These are phyloP conservation scores for Oeneis ivallda DNA, from an alignment of 2,888 invertebrate species.

Conservation along the genomic window DNA sequence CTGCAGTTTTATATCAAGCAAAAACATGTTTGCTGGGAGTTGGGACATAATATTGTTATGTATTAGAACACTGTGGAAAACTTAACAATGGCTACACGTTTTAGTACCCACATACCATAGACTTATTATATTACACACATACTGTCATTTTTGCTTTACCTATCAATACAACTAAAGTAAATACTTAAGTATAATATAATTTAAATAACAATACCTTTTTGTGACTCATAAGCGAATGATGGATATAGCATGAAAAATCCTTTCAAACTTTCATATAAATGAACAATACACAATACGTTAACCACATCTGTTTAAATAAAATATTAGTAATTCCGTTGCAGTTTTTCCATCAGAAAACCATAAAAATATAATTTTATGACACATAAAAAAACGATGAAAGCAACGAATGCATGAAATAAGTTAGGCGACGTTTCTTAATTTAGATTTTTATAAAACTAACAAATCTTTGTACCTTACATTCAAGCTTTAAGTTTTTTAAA, in stretches of 20 bases:
- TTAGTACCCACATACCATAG: not conserved
- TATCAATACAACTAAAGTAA: not conserved
- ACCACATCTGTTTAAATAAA: conserved; percentile 12
- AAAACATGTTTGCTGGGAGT: no score
- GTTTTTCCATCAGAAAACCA: conserved; percentile 13
- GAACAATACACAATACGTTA: conserved; percentile 2
- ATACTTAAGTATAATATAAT: not conserved
- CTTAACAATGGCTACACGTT: not conserved
- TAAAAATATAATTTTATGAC: conserved; percentile 25
- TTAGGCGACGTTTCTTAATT: not conserved
- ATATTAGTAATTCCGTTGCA: not conserved
- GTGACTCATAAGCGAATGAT: not conserved
- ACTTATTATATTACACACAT: no score
- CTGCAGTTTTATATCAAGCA: not conserved
- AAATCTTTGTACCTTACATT: not conserved
- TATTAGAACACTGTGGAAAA: not conserved
- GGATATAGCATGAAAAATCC: conserved; percentile 1
- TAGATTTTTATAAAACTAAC: not conserved
- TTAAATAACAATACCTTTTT: conserved; percentile 5
- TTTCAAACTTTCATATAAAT: conserved; percentile 6
- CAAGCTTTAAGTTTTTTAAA: not conserved
- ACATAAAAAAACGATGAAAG: conserved; percentile 30
- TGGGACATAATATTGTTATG: no score
- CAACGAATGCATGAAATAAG: conserved; percentile 23
- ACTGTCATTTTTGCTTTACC: not conserved